These are phyloP conservation scores for Leptodactylus fuscus DNA, from an alignment of 2,113 vertebrate genomes.

Conservation along the genomic window DNA sequence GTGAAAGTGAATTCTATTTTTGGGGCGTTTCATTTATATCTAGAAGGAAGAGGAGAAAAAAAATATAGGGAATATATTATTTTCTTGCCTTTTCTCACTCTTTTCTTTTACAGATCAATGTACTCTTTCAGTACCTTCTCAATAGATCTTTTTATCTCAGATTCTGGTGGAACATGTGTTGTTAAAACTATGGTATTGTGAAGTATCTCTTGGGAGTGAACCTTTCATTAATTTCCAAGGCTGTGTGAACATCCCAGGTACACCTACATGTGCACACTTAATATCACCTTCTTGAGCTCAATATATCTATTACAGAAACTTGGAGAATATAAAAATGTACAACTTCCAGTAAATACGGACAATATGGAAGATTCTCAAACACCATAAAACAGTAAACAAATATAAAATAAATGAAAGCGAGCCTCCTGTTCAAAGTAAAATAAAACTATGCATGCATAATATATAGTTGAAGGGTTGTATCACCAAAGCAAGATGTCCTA, in stretches of 20 bases:
- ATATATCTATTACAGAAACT: not conserved
- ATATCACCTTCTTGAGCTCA: not conserved
- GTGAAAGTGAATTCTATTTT: not conserved
- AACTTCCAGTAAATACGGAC: not conserved
- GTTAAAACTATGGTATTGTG: not conserved
- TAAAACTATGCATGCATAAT: too few species aligned
- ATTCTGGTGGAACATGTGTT: not conserved
- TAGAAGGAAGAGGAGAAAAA: not conserved
- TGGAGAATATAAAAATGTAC: not conserved
- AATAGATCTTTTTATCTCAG: not conserved
- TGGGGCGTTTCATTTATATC: not conserved
- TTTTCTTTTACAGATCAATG: not conserved
- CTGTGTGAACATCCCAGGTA: not conserved
- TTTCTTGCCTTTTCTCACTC: not conserved
- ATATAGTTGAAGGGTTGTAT: too few species aligned
- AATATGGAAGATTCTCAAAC: not conserved
- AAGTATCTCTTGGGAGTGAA: not conserved
- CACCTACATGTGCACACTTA: not conserved
- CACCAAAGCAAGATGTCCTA: too few species aligned
- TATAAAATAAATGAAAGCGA: too few species aligned
- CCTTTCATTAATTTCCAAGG: not conserved
- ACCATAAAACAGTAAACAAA: not conserved
- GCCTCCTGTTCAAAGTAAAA: too few species aligned
- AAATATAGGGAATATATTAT: not conserved
- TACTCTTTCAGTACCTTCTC: not conserved